phyloP scores from a whole-genome alignment of 1,140 invertebrate genomes.

The Anastrepha obliqua region DNA sequence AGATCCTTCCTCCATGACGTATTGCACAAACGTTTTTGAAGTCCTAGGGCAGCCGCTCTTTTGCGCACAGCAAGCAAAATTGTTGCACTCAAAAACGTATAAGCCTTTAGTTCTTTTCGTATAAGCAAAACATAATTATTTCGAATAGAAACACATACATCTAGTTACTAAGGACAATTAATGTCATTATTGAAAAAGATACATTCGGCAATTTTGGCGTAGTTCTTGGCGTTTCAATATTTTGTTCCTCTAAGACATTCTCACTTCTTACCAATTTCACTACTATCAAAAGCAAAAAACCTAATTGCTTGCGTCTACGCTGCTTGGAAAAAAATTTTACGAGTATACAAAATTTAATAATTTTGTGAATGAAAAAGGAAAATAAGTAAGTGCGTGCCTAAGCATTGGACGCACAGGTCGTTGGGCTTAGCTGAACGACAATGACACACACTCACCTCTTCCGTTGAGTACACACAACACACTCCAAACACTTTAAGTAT shows the following conservation, averaged over 20 bases:
- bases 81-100: too few species aligned
- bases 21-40: too few species aligned
- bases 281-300: conserved; percentile 10
- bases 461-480: background rate
- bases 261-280: background rate
- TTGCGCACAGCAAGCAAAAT: too few species aligned
- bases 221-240: too few species aligned
- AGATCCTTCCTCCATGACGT: too few species aligned
- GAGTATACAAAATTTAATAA: conserved; percentile 1
- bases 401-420: background rate
- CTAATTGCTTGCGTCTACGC: background rate
- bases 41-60: too few species aligned
- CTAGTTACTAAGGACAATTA: too few species aligned
- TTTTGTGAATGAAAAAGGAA: conserved; percentile 49
- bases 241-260: background rate
- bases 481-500: conserved; percentile 22
- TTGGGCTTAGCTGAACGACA: conserved; percentile 3
- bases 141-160: too few species aligned
- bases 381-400: conserved; percentile 27
- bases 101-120: too few species aligned
- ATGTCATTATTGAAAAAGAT: too few species aligned
- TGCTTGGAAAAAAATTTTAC: background rate
- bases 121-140: too few species aligned
- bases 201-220: too few species aligned
- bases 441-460: conserved; percentile 17